These are phyloP conservation scores for Fukomys damarensis DNA, from an alignment of 2,113 vertebrate species.

Conservation along the genomic window DNA sequence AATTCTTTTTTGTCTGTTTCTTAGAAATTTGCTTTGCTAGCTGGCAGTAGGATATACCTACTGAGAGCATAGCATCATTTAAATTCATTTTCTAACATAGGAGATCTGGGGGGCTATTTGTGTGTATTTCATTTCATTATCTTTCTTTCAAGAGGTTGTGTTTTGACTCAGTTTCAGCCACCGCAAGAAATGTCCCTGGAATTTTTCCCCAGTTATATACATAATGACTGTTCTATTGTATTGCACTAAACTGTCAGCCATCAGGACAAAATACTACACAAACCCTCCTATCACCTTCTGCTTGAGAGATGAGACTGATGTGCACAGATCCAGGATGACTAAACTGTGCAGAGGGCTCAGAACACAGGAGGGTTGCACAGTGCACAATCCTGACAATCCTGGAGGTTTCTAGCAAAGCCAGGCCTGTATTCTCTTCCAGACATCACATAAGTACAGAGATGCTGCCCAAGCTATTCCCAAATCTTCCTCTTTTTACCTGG, in stretches of 20 bases:
- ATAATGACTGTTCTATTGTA: neutral
- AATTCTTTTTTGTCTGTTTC: neutral
- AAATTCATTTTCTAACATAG: neutral
- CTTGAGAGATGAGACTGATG: neutral
- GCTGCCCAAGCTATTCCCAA: neutral
- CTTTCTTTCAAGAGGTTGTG: neutral
- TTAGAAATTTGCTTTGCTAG: slow-evolving; percentile 46
- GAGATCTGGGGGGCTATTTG: neutral
- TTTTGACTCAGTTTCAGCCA: slow-evolving; percentile 1
- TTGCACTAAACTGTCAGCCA: neutral
- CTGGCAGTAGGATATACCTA: neutral
- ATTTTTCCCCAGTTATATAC: neutral
- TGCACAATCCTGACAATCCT: neutral
- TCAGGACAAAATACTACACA: neutral
- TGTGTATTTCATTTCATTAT: neutral
- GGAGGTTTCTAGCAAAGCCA: neutral
- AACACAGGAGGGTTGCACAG: neutral
- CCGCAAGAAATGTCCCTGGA: neutral
- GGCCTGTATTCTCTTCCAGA: neutral
- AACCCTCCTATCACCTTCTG: neutral
- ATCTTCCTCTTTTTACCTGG: neutral
- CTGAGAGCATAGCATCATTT: slow-evolving; percentile 34
- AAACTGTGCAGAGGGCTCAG: neutral
- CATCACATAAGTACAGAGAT: neutral
- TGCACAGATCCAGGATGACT: neutral